Evolutionary conservation across 2,113 vertebrate species (phyloP), one percentile per base, ranked within the genome.

Genomic region (Phodopus roborovskii): DNA sequence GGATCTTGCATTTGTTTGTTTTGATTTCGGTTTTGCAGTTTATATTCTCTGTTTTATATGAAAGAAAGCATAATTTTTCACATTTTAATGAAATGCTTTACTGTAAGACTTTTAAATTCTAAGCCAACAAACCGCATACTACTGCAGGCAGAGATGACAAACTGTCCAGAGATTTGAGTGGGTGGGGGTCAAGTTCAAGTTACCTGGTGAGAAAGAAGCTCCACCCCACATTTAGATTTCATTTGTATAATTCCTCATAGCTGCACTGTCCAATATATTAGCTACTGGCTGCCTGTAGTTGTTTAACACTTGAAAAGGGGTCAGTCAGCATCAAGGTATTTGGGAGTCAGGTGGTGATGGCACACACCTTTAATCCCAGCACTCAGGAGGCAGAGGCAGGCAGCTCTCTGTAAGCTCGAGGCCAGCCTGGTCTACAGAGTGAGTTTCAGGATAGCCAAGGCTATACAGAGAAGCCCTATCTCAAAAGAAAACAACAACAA

Each of bases 1-100:
- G 30, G 17, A 26, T 82, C 58, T 68, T 82, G 30, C 36, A 53
- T 81, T 81, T 50, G 20, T 77, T 92, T 66, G 50, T 78, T 93
- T 78, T 73, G 8, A 86, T 89, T 91, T 86, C 45, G 19, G 19
- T 62, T 95, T 95, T 22, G 12, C 12, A 13, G 1, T 3, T 50
- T 36, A 42, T 81, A 36, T 42, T 53, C 8, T 85, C 50, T 78
- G 60, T 64, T 89, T 94, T 81, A 28, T 62, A n/a, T 26, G 68
- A 30, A 70, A 74, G 48, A 78, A 3, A 50, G 36, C 28, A 17
- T 70, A 42, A 19, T 10, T 48, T 78, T 60, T 89, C 13, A 15
- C n/a, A 50, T 62, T 95, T 88, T 79, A 62, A 94, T 74, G 45
- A 88, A 62, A 86, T 62, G 3, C 66, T 95, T 85, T 88, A 70